Conservation (phyloP, 2,888 invertebrate genomes). For the Halictus ligatus region DNA sequence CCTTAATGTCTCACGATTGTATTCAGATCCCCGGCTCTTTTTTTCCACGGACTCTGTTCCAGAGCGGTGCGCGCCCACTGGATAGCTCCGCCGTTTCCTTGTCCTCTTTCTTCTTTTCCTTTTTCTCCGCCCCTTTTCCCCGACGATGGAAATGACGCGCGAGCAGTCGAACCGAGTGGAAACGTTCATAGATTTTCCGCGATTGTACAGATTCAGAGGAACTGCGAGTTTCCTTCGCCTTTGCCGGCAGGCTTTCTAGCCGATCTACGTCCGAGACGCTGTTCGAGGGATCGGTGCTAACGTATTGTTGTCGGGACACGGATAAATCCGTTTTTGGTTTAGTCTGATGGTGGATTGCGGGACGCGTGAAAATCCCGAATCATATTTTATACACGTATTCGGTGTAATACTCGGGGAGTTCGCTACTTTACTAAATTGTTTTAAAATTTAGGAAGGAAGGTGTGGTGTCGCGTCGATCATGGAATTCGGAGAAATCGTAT, state of each 20-base stretch:
- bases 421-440: no score
- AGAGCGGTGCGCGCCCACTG: constrained; percentile 39
- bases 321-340: no score
- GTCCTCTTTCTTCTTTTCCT: constrained; percentile 29
- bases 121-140: not conserved
- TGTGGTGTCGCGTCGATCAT: no score
- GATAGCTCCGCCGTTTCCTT: constrained; percentile 49
- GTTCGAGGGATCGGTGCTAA: not conserved
- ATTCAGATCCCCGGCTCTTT: constrained; percentile 67
- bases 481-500: no score
- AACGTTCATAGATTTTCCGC: not conserved
- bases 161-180: not conserved
- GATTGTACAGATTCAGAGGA: not conserved
- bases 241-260: not conserved
- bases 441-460: no score
- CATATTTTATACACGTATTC: no score
- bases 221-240: no score
- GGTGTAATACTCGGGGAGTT: no score
- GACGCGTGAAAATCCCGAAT: no score
- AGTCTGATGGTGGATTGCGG: no score
- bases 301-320: no score
- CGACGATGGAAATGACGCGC: constrained; percentile 36
- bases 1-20: constrained; percentile 70
- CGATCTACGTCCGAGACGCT: not conserved
- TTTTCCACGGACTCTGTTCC: constrained; percentile 54